Conservation (phyloP, 2,113 vertebrate genomes). For the Halcyon malimbica region DNA sequence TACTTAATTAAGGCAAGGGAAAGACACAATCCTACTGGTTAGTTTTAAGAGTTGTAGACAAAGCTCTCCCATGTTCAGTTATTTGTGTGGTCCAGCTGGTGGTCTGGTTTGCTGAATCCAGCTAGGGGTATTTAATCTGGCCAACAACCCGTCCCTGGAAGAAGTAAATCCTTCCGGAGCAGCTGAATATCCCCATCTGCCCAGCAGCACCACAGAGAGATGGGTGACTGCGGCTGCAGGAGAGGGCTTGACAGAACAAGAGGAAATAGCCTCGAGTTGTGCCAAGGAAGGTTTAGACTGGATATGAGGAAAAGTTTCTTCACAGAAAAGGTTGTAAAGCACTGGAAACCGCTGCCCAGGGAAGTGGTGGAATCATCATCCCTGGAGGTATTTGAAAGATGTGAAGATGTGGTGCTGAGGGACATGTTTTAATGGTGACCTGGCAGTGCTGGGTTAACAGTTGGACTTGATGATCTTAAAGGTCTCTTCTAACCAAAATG, state of each 20-base stretch:
- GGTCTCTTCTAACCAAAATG: too few relatives aligned
- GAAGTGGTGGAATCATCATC: too few relatives aligned
- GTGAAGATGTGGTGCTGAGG: too few relatives aligned
- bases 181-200: not conserved
- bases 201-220: not conserved
- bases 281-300: too few relatives aligned
- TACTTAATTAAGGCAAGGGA: not conserved
- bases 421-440: too few relatives aligned
- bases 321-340: too few relatives aligned
- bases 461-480: too few relatives aligned
- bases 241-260: not conserved
- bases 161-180: not conserved
- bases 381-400: too few relatives aligned
- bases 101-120: conserved; percentile 2
- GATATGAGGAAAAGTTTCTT: too few relatives aligned
- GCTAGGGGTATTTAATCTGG: not conserved
- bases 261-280: too few relatives aligned
- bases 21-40: not conserved
- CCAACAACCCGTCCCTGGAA: not conserved
- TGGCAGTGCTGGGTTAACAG: too few relatives aligned
- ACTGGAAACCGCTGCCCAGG: too few relatives aligned
- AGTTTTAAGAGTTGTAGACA: not conserved
- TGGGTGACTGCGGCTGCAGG: not conserved
- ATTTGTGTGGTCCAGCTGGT: not conserved
- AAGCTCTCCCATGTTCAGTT: not conserved